These are phyloP conservation scores for Aleiodes testaceus DNA, from an alignment of 2,888 invertebrate genomes.

Conservation along the genomic window DNA sequence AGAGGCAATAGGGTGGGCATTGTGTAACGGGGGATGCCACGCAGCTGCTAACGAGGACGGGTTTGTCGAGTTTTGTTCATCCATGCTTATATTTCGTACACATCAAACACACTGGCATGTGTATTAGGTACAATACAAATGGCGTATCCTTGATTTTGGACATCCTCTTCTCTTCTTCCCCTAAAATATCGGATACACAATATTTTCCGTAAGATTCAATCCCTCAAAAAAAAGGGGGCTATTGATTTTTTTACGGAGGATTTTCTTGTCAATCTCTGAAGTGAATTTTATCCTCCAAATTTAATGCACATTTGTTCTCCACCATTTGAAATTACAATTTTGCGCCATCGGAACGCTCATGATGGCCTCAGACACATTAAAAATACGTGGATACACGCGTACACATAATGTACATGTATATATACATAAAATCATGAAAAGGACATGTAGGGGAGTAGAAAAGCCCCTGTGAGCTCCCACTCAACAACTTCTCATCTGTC, in stretches of 20 bases:
- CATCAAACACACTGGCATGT: conserved; percentile 38
- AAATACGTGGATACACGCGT: conserved; percentile 47
- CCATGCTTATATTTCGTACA: conserved; percentile 46
- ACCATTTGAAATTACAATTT: conserved; percentile 55
- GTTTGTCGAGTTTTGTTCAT: conserved; percentile 57
- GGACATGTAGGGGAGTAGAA: conserved; percentile 57
- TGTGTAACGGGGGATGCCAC: conserved; percentile 69
- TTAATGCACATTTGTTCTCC: conserved; percentile 46
- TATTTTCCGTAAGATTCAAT: conserved; percentile 38
- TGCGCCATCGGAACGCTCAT: conserved; percentile 64
- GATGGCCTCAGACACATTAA: conserved; percentile 48
- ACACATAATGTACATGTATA: conserved; percentile 21
- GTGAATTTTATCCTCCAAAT: too few relatives aligned
- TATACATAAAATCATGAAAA: conserved; percentile 41
- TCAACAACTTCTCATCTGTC: conserved; percentile 73
- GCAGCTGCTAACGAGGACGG: conserved; percentile 70
- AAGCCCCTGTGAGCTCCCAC: conserved; percentile 71
- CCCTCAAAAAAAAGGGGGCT: conserved; percentile 2
- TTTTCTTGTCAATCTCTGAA: background rate
- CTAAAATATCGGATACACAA: conserved; percentile 36
- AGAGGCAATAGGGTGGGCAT: conserved; percentile 56
- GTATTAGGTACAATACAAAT: conserved; percentile 46
- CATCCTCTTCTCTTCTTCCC: background rate
- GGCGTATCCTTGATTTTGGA: conserved; percentile 46
- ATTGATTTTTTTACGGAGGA: background rate